Conservation (phyloP, 1,140 invertebrate genomes). For the Drosophila micromelanica region DNA sequence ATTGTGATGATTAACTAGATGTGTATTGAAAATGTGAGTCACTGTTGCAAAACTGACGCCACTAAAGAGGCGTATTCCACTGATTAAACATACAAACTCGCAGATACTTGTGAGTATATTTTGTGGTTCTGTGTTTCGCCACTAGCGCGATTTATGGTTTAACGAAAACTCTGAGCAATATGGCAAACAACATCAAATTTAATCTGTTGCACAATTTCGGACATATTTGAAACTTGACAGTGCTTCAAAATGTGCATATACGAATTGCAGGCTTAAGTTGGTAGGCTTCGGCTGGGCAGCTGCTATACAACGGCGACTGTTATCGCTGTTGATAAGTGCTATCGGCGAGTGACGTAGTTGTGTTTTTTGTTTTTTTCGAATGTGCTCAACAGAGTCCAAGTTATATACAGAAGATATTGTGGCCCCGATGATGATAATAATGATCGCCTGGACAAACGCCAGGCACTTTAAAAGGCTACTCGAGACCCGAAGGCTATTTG, state of each 20-base stretch:
- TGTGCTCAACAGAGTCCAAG: neutral
- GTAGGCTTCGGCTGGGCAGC: slow-evolving; percentile 17
- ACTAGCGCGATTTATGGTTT: too few relatives aligned
- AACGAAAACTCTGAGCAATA: too few relatives aligned
- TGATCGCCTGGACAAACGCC: slow-evolving; percentile 37
- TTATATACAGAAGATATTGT: neutral
- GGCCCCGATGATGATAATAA: slow-evolving; percentile 28
- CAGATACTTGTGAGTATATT: too few relatives aligned
- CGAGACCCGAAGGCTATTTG: slow-evolving; percentile 31
- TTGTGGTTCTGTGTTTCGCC: too few relatives aligned
- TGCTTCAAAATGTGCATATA: too few relatives aligned
- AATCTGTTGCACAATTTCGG: too few relatives aligned
- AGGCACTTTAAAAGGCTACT: slow-evolving; percentile 48
- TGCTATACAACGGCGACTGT: slow-evolving; percentile 5
- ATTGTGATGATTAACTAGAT: neutral
- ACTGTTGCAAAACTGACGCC: neutral
- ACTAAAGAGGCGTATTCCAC: neutral
- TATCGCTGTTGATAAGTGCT: slow-evolving; percentile 12
- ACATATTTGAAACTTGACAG: too few relatives aligned
- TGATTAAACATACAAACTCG: neutral
- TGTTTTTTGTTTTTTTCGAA: too few relatives aligned
- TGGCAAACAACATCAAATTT: too few relatives aligned
- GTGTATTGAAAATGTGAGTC: slow-evolving; percentile 4
- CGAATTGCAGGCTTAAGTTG: neutral
- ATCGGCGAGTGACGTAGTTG: slow-evolving; percentile 21